Evolutionary conservation across 2,797 vertebrate species (phyloP), one percentile per base, ranked within the genome.

Genomic region (Acestrorhynchus altus): DNA sequence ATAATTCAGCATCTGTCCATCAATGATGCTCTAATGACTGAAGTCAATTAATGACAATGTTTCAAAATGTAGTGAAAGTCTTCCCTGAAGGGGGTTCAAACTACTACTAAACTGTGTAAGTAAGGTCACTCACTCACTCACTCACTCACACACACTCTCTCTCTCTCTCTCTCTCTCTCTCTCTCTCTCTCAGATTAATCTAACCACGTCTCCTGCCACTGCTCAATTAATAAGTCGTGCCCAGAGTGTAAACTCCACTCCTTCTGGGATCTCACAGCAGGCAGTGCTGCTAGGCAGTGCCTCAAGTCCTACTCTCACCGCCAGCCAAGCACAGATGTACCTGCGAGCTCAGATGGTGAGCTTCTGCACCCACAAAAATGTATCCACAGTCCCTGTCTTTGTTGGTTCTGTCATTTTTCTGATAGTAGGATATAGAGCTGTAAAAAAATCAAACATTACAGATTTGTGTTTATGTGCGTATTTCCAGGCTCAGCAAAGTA

Each of bases 271-370:
- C 12, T 92, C 97, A 51, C 98, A 98, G 91, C 98, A 97, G 88
- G 95, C 98, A 0, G 97, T 99, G 86, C 93, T 99, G 79, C 88
- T 99, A 89, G 96, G 97, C 84, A 97, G 96, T 77, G 87, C 96
- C 0, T 93, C 94, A 0, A 95, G 92, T 28, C 92, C 96, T 0
- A 93, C 95, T 28, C 93, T 98, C 86, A 97, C 96, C 0, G 95
- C 97, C 83, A 98, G 96, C 89, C 97, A 99, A 90, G 98, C 98
- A 0, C 98, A 98, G 92, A 98, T 99, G 97, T 99, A 99, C 90
- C 95, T 98, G 77, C 95, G 96, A 7, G 97, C 97, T 22, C 97
- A 98, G 95, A 99, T 99, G 98, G 98, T 99, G 92, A 94, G 95
- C 75, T 54, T 42, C 46, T 54, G 83, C 71, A 82, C 71, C 84